Conservation (phyloP, 2,113 vertebrate genomes). For the Notiomystis cincta region DNA sequence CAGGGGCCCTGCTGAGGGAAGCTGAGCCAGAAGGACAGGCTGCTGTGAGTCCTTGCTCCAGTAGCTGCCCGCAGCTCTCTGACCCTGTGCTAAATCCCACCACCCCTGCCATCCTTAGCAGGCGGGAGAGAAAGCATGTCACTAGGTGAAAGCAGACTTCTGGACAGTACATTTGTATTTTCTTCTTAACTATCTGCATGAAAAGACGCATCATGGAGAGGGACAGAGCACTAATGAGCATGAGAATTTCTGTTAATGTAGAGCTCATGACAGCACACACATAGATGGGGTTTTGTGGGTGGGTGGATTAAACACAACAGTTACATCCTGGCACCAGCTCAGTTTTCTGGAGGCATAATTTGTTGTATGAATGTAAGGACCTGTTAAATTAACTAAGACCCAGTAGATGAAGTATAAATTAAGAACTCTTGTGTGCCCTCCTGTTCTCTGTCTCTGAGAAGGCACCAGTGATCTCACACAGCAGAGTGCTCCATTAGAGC, state of each 20-base stretch:
- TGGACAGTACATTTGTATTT: neutral
- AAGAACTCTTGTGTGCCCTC: neutral
- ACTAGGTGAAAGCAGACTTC: neutral
- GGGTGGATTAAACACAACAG: neutral
- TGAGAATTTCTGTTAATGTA: neutral
- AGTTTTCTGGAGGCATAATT: neutral
- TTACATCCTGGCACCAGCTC: neutral
- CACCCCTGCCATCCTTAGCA: accelerated
- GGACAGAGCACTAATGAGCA: neutral
- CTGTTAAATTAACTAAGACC: constrained; percentile 30
- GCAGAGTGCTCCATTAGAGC: neutral
- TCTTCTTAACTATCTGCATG: neutral
- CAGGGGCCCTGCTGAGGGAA: neutral
- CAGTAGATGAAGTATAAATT: neutral
- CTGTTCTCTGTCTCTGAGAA: neutral
- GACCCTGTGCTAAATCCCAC: neutral
- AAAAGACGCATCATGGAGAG: neutral
- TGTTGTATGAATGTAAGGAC: neutral
- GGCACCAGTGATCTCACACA: neutral
- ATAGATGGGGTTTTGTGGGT: neutral
- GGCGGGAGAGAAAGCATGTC: neutral
- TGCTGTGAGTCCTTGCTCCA: neutral
- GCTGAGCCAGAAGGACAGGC: neutral
- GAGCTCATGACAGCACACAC: neutral
- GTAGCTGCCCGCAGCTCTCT: neutral